A percentile compares a stretch with the other conserved stretches of the same genome.
Evolutionary conservation across 2,888 invertebrate species (phyloP).

Genomic region (Pyrrhia umbra): DNA sequence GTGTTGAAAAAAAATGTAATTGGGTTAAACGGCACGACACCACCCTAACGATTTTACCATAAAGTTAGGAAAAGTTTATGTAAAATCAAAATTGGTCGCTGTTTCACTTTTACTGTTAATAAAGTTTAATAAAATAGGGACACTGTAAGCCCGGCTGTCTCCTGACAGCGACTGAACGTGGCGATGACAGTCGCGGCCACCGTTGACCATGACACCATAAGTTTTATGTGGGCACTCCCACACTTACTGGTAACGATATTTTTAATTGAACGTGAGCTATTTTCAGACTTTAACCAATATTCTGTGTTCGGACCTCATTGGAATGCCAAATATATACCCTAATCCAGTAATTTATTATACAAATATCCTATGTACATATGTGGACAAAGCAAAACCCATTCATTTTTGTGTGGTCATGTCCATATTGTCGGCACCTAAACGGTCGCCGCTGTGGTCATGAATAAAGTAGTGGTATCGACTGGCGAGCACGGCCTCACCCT

Average conservation of each 20-base stretch:
- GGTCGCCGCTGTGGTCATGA: slow-evolving; percentile 83
- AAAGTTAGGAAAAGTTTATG: slow-evolving; percentile 50
- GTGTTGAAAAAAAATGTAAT: slow-evolving; percentile 55
- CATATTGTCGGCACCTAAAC: slow-evolving; percentile 76
- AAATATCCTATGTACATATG: slow-evolving; percentile 29
- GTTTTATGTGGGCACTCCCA: slow-evolving; percentile 73
- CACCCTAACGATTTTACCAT: slow-evolving; percentile 40
- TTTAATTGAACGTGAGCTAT: slow-evolving; percentile 13
- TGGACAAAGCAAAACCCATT: slow-evolving; percentile 50
- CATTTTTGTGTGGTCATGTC: slow-evolving; percentile 68
- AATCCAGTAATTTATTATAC: slow-evolving; percentile 21
- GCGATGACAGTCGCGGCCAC: slow-evolving; percentile 64
- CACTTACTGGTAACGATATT: slow-evolving; percentile 37
- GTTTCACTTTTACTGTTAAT: slow-evolving; percentile 43
- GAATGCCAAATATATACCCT: slow-evolving; percentile 16
- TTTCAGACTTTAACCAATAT: slow-evolving; percentile 6
- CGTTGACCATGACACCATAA: slow-evolving; percentile 71
- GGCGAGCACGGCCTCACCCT: slow-evolving; percentile 75
- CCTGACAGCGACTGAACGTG: slow-evolving; percentile 73
- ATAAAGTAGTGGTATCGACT: slow-evolving; percentile 89
- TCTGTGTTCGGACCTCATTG: neutral
- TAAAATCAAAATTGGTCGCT: slow-evolving; percentile 42
- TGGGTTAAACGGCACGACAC: slow-evolving; percentile 62
- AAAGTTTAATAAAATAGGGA: slow-evolving; percentile 45
- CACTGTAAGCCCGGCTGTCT: slow-evolving; percentile 55